These are phyloP conservation scores for Eumerus sabulonum DNA, from an alignment of 2,888 invertebrate species.

Conservation along the genomic window DNA sequence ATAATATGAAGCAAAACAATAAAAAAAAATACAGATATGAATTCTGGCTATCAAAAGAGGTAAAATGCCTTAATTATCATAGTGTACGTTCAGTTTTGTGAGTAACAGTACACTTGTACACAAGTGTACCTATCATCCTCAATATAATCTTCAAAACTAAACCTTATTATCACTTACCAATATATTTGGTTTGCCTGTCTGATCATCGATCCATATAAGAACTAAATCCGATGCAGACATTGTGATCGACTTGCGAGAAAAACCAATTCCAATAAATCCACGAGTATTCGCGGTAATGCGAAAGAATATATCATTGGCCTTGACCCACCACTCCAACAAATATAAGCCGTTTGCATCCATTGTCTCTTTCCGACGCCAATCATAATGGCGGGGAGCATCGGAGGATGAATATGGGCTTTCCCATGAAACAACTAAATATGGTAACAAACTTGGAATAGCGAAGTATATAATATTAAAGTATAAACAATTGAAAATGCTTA, in stretches of 20 bases:
- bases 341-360: conserved; percentile 79
- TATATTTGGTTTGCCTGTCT: conserved; percentile 82
- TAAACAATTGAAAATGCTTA: conserved; percentile 19
- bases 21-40: too few relatives aligned
- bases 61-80: too few relatives aligned
- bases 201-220: conserved; percentile 91
- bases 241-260: conserved; percentile 86
- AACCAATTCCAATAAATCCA: conserved; percentile 93
- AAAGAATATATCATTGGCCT: conserved; percentile 87
- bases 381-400: conserved; percentile 72
- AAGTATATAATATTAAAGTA: not conserved
- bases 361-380: conserved; percentile 77
- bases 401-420: conserved; percentile 18
- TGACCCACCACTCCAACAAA: conserved; percentile 85
- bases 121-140: too few relatives aligned
- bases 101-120: too few relatives aligned
- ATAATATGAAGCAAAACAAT: too few relatives aligned
- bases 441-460: not conserved
- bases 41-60: too few relatives aligned
- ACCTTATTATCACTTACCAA: conserved; percentile 82
- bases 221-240: conserved; percentile 92
- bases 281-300: conserved; percentile 89
- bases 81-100: too few relatives aligned
- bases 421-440: too few relatives aligned
- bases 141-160: too few relatives aligned